Conservation (phyloP, 1,140 invertebrate species). For the Agrypnia vestita region DNA sequence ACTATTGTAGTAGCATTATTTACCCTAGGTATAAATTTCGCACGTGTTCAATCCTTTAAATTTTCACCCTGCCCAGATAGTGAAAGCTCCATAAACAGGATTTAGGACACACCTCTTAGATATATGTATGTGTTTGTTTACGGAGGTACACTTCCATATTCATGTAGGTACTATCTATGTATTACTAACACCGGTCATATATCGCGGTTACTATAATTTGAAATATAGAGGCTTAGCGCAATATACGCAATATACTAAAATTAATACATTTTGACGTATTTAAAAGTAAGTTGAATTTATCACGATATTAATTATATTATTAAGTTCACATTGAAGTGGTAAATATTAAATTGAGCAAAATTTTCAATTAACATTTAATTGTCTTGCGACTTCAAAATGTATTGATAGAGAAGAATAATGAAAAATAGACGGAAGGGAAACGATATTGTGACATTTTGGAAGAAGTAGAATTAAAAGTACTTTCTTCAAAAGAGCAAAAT, state of each 20-base stretch:
- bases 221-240: neutral
- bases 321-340: too few relatives aligned
- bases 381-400: too few relatives aligned
- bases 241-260: neutral
- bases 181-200: neutral
- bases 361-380: too few relatives aligned
- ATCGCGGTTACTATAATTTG: neutral
- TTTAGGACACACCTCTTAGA: slow-evolving; percentile 34
- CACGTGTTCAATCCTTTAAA: slow-evolving; percentile 3
- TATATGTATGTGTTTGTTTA: slow-evolving; percentile 12
- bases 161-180: neutral
- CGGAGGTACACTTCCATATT: neutral
- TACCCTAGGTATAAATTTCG: neutral
- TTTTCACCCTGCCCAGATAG: neutral
- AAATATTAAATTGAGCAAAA: too few relatives aligned
- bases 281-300: neutral
- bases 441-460: too few relatives aligned
- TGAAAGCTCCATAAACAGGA: slow-evolving; percentile 27
- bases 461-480: too few relatives aligned
- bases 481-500: too few relatives aligned
- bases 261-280: neutral
- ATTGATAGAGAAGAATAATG: too few relatives aligned
- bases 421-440: too few relatives aligned
- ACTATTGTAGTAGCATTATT: too few relatives aligned
- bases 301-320: too few relatives aligned